Evolutionary conservation across 1,140 invertebrate genomes (phyloP), one percentile per base, ranked within the genome.

Genomic region (Drosophila nigrodunni): DNA sequence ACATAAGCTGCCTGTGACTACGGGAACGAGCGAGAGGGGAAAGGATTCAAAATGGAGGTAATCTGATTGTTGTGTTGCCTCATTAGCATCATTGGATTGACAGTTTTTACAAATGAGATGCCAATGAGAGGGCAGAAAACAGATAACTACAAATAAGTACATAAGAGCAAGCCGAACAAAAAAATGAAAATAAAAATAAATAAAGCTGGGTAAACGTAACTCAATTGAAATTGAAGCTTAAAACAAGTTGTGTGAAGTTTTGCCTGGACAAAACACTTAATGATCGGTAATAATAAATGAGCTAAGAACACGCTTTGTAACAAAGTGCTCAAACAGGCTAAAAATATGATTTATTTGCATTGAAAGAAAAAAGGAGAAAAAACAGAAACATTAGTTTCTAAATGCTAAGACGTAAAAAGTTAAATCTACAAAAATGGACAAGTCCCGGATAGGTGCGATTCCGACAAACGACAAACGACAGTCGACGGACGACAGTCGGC

Each of bases 81-180:
- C 71, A 74, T 74, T 74, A 68, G 71, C 70, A 68, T 60, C 65
- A 54, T 68, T 43, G 39, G 47, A 39, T 52, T 68, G 71, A 59
- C 71, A 73, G 62, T 57, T 30, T 39, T 72, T 57, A 73, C 62
- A 73, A 73, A 73, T 55, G 71, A 73, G 47, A 60, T 41, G 39
- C 46, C 64, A 39, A 73, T 68, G 64, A 73, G 71, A 44, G 47
- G 64, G 44, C 69, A 73, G 10, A 73, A 61, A 68, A 18, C 13
- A 25, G 34, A 44, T 34, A 66, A 66, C 37, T 15, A 15, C 13
- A 25, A 35, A 30, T 52, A 52, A n/a, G 15, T 9, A 49, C 25
- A 30, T 6, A 58, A 68, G 9, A 50, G 7, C 3, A 7, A 43
- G 18, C 18, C 1, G 18, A 41, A 15, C 15, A 39, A 34, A 54